A percentile compares a stretch with the other conserved stretches of the same genome.
These are phyloP conservation scores for Pollimyrus isidori DNA, from an alignment of 2,113 vertebrate genomes.

Conservation along the genomic window DNA sequence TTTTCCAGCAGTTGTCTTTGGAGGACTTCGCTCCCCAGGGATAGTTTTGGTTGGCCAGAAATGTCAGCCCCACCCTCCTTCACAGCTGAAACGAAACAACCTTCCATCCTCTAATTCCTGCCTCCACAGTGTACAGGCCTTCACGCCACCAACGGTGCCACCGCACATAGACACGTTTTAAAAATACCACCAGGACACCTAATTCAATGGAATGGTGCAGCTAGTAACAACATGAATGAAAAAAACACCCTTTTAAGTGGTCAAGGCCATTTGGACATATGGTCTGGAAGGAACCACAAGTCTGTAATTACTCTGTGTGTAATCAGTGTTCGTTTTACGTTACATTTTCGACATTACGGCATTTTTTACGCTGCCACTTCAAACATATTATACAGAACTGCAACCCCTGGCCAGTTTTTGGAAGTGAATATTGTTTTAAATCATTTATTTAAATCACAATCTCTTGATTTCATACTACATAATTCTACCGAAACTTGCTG, in stretches of 20 bases:
- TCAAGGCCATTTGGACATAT: slow-evolving; percentile 45
- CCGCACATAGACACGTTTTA: slow-evolving; percentile 59
- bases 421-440: neutral
- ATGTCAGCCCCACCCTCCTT: slow-evolving; percentile 53
- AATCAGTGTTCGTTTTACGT: slow-evolving; percentile 38
- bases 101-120: slow-evolving; percentile 47
- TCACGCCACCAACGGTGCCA: slow-evolving; percentile 49
- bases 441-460: neutral
- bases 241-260: slow-evolving; percentile 50
- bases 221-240: slow-evolving; percentile 39
- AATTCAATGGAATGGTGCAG: slow-evolving; percentile 50
- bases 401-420: neutral
- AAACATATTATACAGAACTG: neutral
- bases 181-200: slow-evolving; percentile 53
- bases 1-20: slow-evolving; percentile 62
- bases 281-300: slow-evolving; percentile 36
- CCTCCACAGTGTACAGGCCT: slow-evolving; percentile 42
- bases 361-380: neutral
- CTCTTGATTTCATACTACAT: neutral
- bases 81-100: slow-evolving; percentile 54
- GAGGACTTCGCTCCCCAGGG: slow-evolving; percentile 50
- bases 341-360: slow-evolving; percentile 32
- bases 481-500: neutral
- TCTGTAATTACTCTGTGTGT: slow-evolving; percentile 40
- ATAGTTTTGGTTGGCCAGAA: slow-evolving; percentile 65